A percentile compares a stretch with the other conserved stretches of the same genome.
Evolutionary conservation across 2,113 vertebrate species (phyloP).

Genomic region (Muntiacus reevesi): DNA sequence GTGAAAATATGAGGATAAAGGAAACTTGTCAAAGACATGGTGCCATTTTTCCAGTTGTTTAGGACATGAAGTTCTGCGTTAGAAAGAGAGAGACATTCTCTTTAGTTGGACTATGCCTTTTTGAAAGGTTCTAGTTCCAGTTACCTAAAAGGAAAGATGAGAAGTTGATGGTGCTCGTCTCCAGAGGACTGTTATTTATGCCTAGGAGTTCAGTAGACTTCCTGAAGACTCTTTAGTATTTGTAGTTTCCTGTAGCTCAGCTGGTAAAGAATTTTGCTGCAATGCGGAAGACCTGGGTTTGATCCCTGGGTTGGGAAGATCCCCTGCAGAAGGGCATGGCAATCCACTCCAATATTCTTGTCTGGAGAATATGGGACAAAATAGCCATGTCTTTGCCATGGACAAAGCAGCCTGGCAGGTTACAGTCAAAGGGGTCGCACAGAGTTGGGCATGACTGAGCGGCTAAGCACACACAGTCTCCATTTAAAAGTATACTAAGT

Average conservation of each 20-base stretch:
- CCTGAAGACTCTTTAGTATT: background rate
- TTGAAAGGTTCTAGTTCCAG: background rate
- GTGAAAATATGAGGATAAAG: background rate
- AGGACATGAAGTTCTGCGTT: background rate
- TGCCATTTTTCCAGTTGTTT: background rate
- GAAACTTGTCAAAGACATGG: background rate
- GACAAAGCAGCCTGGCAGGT: background rate
- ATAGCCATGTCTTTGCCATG: background rate
- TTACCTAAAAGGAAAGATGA: background rate
- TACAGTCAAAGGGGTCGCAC: background rate
- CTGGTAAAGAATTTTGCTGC: background rate
- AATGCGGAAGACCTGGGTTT: background rate
- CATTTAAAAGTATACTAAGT: background rate
- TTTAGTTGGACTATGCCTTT: background rate
- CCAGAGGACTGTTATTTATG: background rate
- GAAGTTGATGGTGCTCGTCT: background rate
- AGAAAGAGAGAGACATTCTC: background rate
- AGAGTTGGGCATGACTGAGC: accelerated
- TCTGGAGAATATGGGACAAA: background rate
- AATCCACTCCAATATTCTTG: background rate
- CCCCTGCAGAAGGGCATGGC: background rate
- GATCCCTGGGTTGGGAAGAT: background rate
- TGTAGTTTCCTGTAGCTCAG: background rate
- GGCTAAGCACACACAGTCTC: background rate
- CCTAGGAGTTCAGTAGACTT: background rate